phyloP scores from a whole-genome alignment of 2,888 invertebrate species.

The Augiades crinisus region DNA sequence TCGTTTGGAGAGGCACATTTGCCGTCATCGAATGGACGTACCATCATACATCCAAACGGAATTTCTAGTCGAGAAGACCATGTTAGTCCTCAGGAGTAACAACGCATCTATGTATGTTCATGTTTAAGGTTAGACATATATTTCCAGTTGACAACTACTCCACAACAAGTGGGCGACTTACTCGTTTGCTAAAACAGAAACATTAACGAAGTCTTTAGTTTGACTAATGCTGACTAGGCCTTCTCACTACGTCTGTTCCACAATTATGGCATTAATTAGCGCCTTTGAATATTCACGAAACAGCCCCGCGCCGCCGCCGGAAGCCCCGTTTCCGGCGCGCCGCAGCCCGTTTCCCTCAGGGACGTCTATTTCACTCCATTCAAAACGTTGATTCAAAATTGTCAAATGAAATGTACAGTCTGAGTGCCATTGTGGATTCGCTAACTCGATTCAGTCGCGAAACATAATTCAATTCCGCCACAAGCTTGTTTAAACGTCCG shows the following conservation, averaged over 20 bases:
- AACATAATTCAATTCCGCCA: background rate
- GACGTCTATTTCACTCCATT: constrained; percentile 12
- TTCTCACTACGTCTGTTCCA: background rate
- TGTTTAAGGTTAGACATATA: too few relatives aligned
- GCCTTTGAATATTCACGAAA: constrained; percentile 53
- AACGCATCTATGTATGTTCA: too few relatives aligned
- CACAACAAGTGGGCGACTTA: too few relatives aligned
- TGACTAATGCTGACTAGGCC: background rate
- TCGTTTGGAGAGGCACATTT: too few relatives aligned
- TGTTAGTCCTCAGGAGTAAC: too few relatives aligned
- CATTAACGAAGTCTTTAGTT: too few relatives aligned
- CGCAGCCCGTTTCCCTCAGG: constrained; percentile 31
- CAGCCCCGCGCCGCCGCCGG: constrained; percentile 53
- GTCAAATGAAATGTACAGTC: constrained; percentile 7
- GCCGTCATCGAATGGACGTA: too few relatives aligned
- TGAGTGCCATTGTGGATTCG: constrained; percentile 6
- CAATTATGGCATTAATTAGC: constrained; percentile 53
- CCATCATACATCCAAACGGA: too few relatives aligned
- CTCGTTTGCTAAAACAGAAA: too few relatives aligned
- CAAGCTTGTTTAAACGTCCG: constrained; percentile 4
- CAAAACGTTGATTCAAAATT: constrained; percentile 11
- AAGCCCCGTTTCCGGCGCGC: constrained; percentile 57
- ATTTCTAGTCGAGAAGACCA: too few relatives aligned
- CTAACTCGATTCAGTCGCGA: background rate
- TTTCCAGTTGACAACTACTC: too few relatives aligned